phyloP scores from a whole-genome alignment of 2,797 vertebrate species.

The Alectoris magna region DNA sequence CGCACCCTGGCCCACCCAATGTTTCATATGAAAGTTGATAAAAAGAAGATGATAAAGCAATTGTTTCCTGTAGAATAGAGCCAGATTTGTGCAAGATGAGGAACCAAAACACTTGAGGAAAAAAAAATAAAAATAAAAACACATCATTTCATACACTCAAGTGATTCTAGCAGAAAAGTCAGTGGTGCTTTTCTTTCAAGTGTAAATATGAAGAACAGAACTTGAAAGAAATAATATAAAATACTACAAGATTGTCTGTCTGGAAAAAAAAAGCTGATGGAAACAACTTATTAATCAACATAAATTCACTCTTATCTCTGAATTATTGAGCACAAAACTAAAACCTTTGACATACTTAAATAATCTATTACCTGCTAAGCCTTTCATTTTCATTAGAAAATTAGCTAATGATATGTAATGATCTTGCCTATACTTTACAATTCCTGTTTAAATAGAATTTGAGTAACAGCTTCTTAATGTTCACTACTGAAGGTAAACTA shows the following conservation, averaged over 20 bases:
- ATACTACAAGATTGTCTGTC: not conserved
- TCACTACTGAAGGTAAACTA: constrained; percentile 71
- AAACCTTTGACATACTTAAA: constrained; percentile 70
- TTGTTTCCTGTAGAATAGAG: not conserved
- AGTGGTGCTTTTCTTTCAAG: not conserved
- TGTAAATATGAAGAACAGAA: not conserved
- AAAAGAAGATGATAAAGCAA: not conserved
- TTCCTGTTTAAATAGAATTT: constrained; percentile 79
- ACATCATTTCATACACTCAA: not conserved
- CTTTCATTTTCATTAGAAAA: constrained; percentile 66
- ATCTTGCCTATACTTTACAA: constrained; percentile 73
- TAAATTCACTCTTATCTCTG: constrained; percentile 36
- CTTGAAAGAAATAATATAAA: constrained; percentile 14
- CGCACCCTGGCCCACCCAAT: not conserved
- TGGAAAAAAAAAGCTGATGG: not conserved
- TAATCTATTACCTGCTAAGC: constrained; percentile 69
- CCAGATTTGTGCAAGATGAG: not conserved
- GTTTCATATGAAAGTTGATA: not conserved
- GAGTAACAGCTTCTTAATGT: constrained; percentile 76
- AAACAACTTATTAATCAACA: constrained; percentile 71
- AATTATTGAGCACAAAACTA: constrained; percentile 73
- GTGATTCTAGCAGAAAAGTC: not conserved
- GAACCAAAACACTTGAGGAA: not conserved
- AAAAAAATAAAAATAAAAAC: not conserved
- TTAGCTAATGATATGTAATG: constrained; percentile 71